phyloP scores from a whole-genome alignment of 2,888 invertebrate genomes.

The Drosophila crucigera region DNA sequence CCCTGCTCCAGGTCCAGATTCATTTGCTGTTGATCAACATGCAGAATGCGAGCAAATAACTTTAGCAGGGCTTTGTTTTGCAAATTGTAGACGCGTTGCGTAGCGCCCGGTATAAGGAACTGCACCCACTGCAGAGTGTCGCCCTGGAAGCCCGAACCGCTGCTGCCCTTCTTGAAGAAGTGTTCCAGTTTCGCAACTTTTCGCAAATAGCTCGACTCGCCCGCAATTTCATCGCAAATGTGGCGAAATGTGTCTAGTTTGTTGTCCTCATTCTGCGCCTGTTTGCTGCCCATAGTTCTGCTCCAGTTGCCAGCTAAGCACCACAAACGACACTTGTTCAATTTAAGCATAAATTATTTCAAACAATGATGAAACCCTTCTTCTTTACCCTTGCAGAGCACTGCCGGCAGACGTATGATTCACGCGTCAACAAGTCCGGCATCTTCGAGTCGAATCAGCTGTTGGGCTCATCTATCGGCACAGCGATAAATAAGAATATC shows the following conservation, averaged over 20 bases:
- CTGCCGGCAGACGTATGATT: conserved; percentile 92
- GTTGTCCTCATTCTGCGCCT: conserved; percentile 87
- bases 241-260: conserved; percentile 91
- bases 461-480: conserved; percentile 89
- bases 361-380: not conserved
- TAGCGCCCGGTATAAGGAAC: conserved; percentile 92
- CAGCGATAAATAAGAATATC: conserved; percentile 34
- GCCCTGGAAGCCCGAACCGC: conserved; percentile 90
- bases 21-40: conserved; percentile 92
- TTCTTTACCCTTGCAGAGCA: conserved; percentile 85
- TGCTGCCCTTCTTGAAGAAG: conserved; percentile 88
- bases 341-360: conserved; percentile 45
- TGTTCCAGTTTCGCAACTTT: conserved; percentile 91
- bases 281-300: conserved; percentile 46
- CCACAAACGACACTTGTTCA: conserved; percentile 8
- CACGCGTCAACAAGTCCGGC: conserved; percentile 92
- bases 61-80: conserved; percentile 96
- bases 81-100: conserved; percentile 95
- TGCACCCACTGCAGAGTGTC: conserved; percentile 93
- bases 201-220: conserved; percentile 91
- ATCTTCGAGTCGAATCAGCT: conserved; percentile 94
- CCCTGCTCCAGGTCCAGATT: conserved; percentile 93
- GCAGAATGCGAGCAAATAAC: conserved; percentile 93
- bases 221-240: conserved; percentile 92
- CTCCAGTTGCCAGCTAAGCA: conserved; percentile 20